Conservation (phyloP, 2,888 invertebrate species). For the Ctena decussata region DNA sequence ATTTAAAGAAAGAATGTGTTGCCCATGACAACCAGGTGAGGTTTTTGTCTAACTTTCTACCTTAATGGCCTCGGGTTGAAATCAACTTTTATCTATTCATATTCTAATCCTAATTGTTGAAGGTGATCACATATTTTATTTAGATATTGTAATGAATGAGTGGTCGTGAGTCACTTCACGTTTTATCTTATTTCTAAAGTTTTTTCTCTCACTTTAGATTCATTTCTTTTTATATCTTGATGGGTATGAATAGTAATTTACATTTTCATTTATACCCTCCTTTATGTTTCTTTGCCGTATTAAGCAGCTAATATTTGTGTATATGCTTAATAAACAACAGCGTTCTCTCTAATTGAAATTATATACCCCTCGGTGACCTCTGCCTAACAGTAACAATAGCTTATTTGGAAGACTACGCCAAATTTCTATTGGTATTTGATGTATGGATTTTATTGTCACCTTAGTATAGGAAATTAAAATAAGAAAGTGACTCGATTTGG, state of each 20-base stretch:
- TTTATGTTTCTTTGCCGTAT: conserved; percentile 52
- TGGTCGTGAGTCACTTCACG: conserved; percentile 49
- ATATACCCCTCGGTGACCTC: conserved; percentile 74
- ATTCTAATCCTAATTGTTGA: conserved; percentile 73
- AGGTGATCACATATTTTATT: conserved; percentile 76
- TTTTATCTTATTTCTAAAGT: conserved; percentile 50
- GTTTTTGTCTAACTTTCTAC: conserved; percentile 65
- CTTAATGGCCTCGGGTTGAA: conserved; percentile 56
- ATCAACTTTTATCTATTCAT: conserved; percentile 73
- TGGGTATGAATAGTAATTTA: conserved; percentile 58
- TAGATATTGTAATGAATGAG: conserved; percentile 71
- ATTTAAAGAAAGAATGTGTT: conserved; percentile 62
- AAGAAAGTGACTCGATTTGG: conserved; percentile 74
- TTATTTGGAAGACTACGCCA: conserved; percentile 73
- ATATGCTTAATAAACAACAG: conserved; percentile 73
- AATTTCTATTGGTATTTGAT: conserved; percentile 78
- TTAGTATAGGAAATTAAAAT: conserved; percentile 74
- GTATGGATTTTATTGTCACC: conserved; percentile 73
- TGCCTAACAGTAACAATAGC: conserved; percentile 68
- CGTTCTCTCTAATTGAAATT: conserved; percentile 70
- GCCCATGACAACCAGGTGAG: conserved; percentile 58
- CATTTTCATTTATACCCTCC: conserved; percentile 62
- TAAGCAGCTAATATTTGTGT: conserved; percentile 71
- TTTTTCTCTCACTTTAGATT: conserved; percentile 63
- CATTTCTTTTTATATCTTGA: conserved; percentile 69